phyloP scores from a whole-genome alignment of 2,888 invertebrate species.

The Torymus auratus region DNA sequence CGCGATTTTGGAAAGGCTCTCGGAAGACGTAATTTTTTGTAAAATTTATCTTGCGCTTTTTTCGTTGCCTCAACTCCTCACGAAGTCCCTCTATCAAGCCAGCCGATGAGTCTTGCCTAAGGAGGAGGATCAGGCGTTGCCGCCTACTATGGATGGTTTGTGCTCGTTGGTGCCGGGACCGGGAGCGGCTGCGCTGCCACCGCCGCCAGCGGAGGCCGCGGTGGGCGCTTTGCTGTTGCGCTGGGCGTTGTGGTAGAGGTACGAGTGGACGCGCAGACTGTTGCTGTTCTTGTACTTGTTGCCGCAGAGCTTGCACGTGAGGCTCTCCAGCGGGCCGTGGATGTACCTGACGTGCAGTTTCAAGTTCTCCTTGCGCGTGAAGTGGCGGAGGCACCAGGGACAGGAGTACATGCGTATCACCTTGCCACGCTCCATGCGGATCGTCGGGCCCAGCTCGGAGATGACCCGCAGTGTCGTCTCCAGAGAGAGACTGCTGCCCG shows the following conservation, averaged over 20 bases:
- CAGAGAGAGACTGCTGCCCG: conserved; percentile 70
- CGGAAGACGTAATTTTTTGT: too few species aligned
- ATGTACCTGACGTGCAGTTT: conserved; percentile 86
- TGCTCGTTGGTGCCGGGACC: conserved; percentile 3
- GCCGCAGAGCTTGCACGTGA: conserved; percentile 84
- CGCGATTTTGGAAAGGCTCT: too few species aligned
- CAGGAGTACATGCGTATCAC: conserved; percentile 74
- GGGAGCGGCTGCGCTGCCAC: too few species aligned
- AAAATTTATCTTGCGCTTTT: too few species aligned
- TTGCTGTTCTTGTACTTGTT: conserved; percentile 78
- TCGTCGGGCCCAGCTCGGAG: conserved; percentile 73
- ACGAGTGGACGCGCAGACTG: conserved; percentile 75
- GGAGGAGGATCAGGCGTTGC: conserved; percentile 53
- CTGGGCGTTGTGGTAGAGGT: conserved; percentile 74
- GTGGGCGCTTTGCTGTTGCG: conserved; percentile 63
- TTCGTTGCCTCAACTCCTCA: too few species aligned
- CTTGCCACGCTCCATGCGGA: conserved; percentile 73
- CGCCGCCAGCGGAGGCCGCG: too few species aligned
- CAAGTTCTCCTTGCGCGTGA: conserved; percentile 79
- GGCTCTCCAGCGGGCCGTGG: conserved; percentile 83
- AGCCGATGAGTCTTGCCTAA: conserved; percentile 2
- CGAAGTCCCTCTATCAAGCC: conserved; percentile 5
- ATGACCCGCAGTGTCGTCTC: conserved; percentile 74
- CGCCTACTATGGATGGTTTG: conserved; percentile 51
- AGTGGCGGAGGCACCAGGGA: conserved; percentile 74